phyloP scores from a whole-genome alignment of 1,140 invertebrate species.

The Cotesia typhae region DNA sequence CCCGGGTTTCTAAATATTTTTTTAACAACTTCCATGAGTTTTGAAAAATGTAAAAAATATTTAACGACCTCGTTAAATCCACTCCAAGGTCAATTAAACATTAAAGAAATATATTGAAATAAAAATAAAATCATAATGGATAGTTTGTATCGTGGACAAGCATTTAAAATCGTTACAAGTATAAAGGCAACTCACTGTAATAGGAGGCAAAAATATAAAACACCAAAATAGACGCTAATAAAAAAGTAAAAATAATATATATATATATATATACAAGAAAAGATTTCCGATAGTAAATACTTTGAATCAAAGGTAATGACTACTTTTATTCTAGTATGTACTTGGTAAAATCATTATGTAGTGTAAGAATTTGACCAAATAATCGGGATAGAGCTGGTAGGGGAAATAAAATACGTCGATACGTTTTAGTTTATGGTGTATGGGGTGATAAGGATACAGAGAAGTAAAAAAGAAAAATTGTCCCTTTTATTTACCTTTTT shows the following conservation, averaged over 20 bases:
- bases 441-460: neutral
- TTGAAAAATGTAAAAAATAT: neutral
- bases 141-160: slow-evolving; percentile 11
- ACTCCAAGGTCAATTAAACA: neutral
- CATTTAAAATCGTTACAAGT: neutral
- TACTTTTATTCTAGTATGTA: slow-evolving; percentile 4
- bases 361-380: slow-evolving; percentile 11
- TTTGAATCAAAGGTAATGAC: neutral
- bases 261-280: neutral
- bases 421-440: neutral
- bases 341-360: neutral
- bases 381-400: neutral
- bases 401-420: too few species aligned
- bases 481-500: neutral
- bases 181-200: too few species aligned
- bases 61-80: slow-evolving; percentile 13
- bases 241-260: neutral
- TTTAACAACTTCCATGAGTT: neutral
- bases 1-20: neutral
- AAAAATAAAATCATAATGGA: neutral
- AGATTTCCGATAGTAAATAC: neutral
- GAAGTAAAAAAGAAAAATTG: too few species aligned
- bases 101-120: neutral
- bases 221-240: neutral
- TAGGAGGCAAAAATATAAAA: neutral